Conservation (phyloP, 2,888 invertebrate genomes). For the Selenia dentaria region DNA sequence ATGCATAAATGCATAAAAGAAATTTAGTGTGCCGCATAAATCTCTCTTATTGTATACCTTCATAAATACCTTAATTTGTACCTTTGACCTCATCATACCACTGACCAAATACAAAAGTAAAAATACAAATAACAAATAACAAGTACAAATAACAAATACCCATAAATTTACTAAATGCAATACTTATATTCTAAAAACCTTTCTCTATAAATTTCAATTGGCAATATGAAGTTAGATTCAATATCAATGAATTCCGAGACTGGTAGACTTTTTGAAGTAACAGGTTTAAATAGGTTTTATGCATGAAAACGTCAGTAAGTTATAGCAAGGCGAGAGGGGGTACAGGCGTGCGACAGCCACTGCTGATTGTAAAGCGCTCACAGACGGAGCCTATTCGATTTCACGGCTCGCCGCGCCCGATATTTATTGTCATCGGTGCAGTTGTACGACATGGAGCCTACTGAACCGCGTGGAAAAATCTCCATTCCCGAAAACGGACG, state of each 20-base stretch:
- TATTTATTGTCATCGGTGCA: slow-evolving; percentile 85
- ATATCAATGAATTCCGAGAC: neutral
- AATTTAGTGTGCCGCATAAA: no score
- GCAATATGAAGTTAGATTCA: no score
- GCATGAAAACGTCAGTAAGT: slow-evolving; percentile 71
- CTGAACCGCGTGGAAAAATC: slow-evolving; percentile 81
- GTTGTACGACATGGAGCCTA: slow-evolving; percentile 82
- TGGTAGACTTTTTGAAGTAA: slow-evolving; percentile 21
- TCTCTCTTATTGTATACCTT: no score
- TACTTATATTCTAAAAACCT: no score
- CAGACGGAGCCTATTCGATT: slow-evolving; percentile 85
- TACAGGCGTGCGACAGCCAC: slow-evolving; percentile 72
- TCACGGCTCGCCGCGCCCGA: slow-evolving; percentile 82
- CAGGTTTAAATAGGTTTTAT: slow-evolving; percentile 61
- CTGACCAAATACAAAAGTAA: no score
- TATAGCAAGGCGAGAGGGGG: slow-evolving; percentile 56
- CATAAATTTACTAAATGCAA: no score
- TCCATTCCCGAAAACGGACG: slow-evolving; percentile 75
- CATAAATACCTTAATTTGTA: no score
- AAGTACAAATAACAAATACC: no score
- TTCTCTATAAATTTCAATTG: no score
- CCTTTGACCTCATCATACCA: no score
- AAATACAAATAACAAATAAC: no score
- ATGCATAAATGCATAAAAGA: no score
- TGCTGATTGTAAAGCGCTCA: slow-evolving; percentile 84